A percentile compares a stretch with the other conserved stretches of the same genome.
Evolutionary conservation across 1,140 invertebrate genomes (phyloP).

Genomic region (Alviniconcha marisindica): DNA sequence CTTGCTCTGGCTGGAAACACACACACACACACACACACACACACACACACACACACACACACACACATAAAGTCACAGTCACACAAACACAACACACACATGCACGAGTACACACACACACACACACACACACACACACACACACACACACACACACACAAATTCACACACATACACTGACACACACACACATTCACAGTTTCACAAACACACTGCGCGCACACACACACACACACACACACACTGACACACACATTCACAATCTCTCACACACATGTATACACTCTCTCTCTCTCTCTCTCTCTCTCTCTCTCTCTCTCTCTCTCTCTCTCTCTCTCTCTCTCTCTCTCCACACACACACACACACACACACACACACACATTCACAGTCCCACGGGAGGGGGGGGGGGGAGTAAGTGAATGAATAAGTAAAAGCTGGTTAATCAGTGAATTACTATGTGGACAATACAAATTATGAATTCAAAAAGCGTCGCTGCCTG

Average conservation of each 20-base stretch:
- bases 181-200: neutral
- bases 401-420: neutral
- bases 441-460: too few species aligned
- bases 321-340: neutral
- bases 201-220: too few species aligned
- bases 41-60: constrained; percentile 12
- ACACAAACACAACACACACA: neutral
- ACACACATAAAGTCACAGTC: too few species aligned
- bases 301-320: neutral
- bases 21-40: neutral
- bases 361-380: constrained; percentile 7
- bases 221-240: neutral
- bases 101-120: neutral
- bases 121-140: neutral
- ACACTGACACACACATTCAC: neutral
- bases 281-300: neutral
- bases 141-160: neutral
- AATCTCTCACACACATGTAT: neutral
- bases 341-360: neutral
- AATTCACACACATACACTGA: neutral
- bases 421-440: neutral
- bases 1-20: neutral
- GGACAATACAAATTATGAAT: too few species aligned
- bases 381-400: neutral
- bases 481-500: too few species aligned